These are phyloP conservation scores for Vanacampus margaritifer DNA, from an alignment of 2,113 vertebrate species.

Conservation along the genomic window DNA sequence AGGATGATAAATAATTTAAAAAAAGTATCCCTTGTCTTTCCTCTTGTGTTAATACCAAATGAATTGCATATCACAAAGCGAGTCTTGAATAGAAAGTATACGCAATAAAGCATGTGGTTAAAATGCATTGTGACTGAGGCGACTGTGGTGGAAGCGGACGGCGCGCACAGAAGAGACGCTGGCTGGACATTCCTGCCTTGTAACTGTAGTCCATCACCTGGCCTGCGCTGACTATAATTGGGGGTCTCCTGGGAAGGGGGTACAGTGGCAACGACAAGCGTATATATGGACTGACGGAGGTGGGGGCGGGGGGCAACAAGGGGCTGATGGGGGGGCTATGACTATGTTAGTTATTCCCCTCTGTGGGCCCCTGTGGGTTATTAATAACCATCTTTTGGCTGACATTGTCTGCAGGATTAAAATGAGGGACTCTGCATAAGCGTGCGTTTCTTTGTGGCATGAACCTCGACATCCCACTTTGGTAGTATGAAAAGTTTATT, in stretches of 20 bases:
- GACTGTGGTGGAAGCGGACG: neutral
- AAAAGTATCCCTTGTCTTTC: too few species aligned
- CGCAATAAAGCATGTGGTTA: neutral
- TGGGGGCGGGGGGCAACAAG: neutral
- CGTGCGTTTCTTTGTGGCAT: conserved; percentile 1
- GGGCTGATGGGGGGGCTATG: neutral
- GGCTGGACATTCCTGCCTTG: conserved; percentile 30
- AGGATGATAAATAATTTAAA: too few species aligned
- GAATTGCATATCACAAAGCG: too few species aligned
- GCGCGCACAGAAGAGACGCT: conserved; percentile 24
- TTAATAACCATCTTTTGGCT: conserved; percentile 67
- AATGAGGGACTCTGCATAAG: conserved; percentile 12
- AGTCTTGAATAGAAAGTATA: neutral
- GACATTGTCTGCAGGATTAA: conserved; percentile 64
- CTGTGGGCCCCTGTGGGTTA: conserved; percentile 35
- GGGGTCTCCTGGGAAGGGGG: conserved; percentile 33
- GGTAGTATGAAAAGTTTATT: neutral
- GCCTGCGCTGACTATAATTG: conserved; percentile 52
- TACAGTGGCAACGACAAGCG: conserved; percentile 7
- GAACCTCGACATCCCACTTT: neutral
- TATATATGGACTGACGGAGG: neutral
- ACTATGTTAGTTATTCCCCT: conserved; percentile 41
- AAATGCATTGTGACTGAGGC: neutral
- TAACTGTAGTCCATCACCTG: conserved; percentile 55
- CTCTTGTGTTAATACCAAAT: too few species aligned